Evolutionary conservation across 2,113 vertebrate genomes (phyloP), one percentile per base, ranked within the genome.

Genomic region (Mormyrus lacerda): DNA sequence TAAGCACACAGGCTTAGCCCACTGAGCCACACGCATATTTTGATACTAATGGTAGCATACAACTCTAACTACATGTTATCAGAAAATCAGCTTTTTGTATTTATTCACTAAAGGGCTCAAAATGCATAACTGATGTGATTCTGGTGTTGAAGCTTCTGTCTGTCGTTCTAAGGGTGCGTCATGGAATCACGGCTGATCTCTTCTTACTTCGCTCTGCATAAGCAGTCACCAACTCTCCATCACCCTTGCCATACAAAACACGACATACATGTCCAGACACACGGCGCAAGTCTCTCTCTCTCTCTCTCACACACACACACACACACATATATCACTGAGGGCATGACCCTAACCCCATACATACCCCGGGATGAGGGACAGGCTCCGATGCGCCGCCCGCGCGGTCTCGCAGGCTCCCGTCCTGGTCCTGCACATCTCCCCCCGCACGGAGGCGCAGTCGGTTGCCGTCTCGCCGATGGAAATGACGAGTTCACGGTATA

Each of bases 401-500:
- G 98, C 98, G 96, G 97, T 97, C 93, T 99, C 98, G 86, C 98
- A 99, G 94, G 98, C 97, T 92, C 95, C 97, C 89, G 96, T 97
- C 93, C 97, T 96, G 44, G 97, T 98, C 95, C 95, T 97, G 91
- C 97, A 96, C 97, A 99, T 97, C 93, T 98, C 97, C 0, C 93
- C 96, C 27, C 97, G 96, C 50, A 99, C 94, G 73, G 97, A 96
- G 0, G 96, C 97, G 92, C 97, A 98, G 91, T 97, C 97, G 89
- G 96, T 94, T 0, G 98, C 97, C 92, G 98, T 96, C 87, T 99
- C 98, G 53, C 98, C 98, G 73, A 99, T 97, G 89, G 98, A 99
- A 96, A 99, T 99, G 55, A 99, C 98, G 93, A 99, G 93, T 89
- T 99, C 98, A 89, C 98, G 97, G 90, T 97, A 99, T 24, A 98